These are phyloP conservation scores for Nansenia antarctica DNA, from an alignment of 2,113 vertebrate species.

Conservation along the genomic window DNA sequence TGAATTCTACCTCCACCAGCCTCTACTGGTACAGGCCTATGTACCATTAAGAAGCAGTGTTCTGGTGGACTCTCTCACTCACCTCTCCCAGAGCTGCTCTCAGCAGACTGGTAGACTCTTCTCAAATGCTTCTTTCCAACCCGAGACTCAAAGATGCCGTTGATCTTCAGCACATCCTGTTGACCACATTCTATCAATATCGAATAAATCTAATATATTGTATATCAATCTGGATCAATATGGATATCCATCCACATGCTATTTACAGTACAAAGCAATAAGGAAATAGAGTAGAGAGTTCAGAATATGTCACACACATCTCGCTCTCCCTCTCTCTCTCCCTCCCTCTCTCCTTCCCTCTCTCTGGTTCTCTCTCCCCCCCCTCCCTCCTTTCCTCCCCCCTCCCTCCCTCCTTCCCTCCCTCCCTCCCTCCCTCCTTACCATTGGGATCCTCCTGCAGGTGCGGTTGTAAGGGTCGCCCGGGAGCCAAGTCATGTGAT, in stretches of 20 bases:
- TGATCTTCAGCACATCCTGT: slow-evolving; percentile 87
- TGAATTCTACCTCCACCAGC: too few species aligned
- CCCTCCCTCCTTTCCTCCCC: too few species aligned
- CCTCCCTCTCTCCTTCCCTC: too few species aligned
- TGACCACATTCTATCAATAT: neutral
- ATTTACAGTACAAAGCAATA: too few species aligned
- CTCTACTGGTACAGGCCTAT: too few species aligned
- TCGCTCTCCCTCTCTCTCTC: too few species aligned
- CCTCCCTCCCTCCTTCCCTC: too few species aligned
- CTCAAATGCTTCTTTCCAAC: slow-evolving; percentile 87
- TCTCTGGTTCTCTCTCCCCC: too few species aligned
- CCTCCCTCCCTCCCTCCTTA: too few species aligned
- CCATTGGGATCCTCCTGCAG: slow-evolving; percentile 87
- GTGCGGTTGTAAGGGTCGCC: slow-evolving; percentile 80
- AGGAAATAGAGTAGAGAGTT: too few species aligned
- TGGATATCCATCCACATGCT: neutral
- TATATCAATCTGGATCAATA: neutral
- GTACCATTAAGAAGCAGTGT: too few species aligned
- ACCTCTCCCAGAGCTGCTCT: slow-evolving; percentile 90
- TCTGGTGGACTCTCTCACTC: slow-evolving; percentile 20
- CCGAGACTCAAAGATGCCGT: slow-evolving; percentile 86
- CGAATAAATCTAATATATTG: neutral
- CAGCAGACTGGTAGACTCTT: slow-evolving; percentile 83
- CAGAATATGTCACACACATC: too few species aligned
- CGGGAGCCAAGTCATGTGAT: slow-evolving; percentile 77